Conservation (phyloP, 2,113 vertebrate species). For the Bucco capensis region DNA sequence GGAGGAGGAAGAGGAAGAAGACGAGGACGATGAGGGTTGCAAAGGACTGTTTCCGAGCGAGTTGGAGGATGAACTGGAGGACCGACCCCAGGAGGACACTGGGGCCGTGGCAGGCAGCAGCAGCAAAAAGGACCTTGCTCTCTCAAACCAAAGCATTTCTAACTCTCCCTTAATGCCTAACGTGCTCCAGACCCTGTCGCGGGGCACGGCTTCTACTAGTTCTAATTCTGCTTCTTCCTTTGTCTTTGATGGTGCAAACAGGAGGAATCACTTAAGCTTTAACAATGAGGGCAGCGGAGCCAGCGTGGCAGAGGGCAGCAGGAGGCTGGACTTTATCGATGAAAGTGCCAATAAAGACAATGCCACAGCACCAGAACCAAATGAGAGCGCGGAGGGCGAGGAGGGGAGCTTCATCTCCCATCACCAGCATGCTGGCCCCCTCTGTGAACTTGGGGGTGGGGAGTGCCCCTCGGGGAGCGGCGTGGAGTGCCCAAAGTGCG, state of each 20-base stretch:
- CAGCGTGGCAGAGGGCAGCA: constrained; percentile 86
- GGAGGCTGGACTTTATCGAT: constrained; percentile 88
- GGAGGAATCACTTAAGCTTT: constrained; percentile 97
- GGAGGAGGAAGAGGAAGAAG: constrained; percentile 89
- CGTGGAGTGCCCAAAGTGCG: constrained; percentile 97
- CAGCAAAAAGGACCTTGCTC: constrained; percentile 90
- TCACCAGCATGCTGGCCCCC: constrained; percentile 84
- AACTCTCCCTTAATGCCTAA: constrained; percentile 99
- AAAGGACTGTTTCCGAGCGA: constrained; percentile 80
- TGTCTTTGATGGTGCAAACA: constrained; percentile 89
- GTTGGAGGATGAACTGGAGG: constrained; percentile 87
- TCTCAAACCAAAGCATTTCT: constrained; percentile 99
- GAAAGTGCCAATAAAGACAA: constrained; percentile 99
- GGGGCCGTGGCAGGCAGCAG: constrained; percentile 79
- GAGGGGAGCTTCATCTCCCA: constrained; percentile 84
- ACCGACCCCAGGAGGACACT: constrained; percentile 82
- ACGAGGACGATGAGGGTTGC: constrained; percentile 84
- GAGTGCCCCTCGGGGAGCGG: constrained; percentile 95
- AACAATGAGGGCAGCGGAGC: constrained; percentile 93
- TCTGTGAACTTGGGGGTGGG: constrained; percentile 88
- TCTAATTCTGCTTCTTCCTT: constrained; percentile 91
- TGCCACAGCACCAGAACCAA: constrained; percentile 99
- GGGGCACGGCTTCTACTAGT: constrained; percentile 87
- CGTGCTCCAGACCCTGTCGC: constrained; percentile 91
- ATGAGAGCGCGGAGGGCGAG: constrained; percentile 94